Conservation (phyloP, 1,140 invertebrate species). For the Pogonomyrmex californicus region DNA sequence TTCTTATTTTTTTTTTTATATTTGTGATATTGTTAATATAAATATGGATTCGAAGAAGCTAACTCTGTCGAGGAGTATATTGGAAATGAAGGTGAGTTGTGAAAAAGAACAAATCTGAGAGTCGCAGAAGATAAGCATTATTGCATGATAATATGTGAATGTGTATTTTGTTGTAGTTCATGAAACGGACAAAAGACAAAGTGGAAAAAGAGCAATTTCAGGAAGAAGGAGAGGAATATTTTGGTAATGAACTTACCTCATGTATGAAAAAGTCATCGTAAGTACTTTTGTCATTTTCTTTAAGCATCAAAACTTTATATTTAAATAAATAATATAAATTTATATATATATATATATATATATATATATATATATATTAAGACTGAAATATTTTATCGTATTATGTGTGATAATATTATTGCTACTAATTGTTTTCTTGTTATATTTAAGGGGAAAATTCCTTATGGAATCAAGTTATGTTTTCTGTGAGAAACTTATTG, state of each 20-base stretch:
- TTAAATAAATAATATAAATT: conserved; percentile 12
- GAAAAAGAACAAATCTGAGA: background rate
- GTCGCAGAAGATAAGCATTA: background rate
- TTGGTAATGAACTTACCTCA: conserved; percentile 87
- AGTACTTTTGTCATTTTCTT: conserved; percentile 71
- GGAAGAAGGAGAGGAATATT: conserved; percentile 90
- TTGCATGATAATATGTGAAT: background rate
- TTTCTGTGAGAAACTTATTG: conserved; percentile 91
- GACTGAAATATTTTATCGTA: conserved; percentile 16
- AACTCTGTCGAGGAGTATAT: conserved; percentile 90
- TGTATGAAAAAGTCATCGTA: conserved; percentile 88
- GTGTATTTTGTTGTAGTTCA: conserved; percentile 91
- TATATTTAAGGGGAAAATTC: conserved; percentile 88
- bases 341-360: background rate
- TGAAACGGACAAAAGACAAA: conserved; percentile 95
- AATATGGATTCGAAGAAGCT: conserved; percentile 78
- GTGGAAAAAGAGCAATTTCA: conserved; percentile 92
- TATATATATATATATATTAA: background rate
- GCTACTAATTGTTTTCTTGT: conserved; percentile 61
- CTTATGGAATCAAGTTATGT: conserved; percentile 92
- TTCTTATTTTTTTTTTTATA: background rate
- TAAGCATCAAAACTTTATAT: background rate
- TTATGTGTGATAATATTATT: background rate
- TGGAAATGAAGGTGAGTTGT: conserved; percentile 90
- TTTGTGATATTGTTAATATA: background rate